phyloP scores from a whole-genome alignment of 2,888 invertebrate genomes.

The Caenorhabditis zanzibari region DNA sequence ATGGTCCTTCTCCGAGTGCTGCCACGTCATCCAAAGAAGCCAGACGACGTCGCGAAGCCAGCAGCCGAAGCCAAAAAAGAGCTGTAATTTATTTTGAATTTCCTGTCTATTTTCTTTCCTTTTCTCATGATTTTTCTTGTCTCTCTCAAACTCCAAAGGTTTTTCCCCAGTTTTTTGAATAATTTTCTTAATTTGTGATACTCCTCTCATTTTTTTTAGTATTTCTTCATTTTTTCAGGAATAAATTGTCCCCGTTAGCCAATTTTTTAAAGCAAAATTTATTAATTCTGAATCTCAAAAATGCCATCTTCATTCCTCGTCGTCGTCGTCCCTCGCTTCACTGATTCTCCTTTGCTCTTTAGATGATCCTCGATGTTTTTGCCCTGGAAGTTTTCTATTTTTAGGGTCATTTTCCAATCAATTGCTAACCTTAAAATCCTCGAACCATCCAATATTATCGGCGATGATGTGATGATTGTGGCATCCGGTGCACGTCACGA shows the following conservation, averaged over 20 bases:
- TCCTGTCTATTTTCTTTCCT: not conserved
- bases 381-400: conserved; percentile 84
- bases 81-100: conserved; percentile 28
- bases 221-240: conserved; percentile 14
- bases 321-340: conserved; percentile 84
- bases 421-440: conserved; percentile 85
- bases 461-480: conserved; percentile 94
- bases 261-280: not conserved
- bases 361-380: conserved; percentile 93
- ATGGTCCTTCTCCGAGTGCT: conserved; percentile 73
- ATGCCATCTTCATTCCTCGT: conserved; percentile 29
- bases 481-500: conserved; percentile 93
- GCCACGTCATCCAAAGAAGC: conserved; percentile 74
- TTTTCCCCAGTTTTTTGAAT: conserved; percentile 7
- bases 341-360: conserved; percentile 91
- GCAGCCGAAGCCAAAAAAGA: conserved; percentile 31
- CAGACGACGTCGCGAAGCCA: conserved; percentile 8
- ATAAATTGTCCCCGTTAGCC: not conserved
- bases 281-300: conserved; percentile 25
- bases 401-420: not conserved
- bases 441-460: conserved; percentile 96
- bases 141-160: conserved; percentile 10
- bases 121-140: conserved; percentile 23
- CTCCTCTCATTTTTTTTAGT: conserved; percentile 1
- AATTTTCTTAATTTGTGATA: conserved; percentile 30